Conservation (phyloP, 2,113 vertebrate species). For the Clupea harengus region DNA sequence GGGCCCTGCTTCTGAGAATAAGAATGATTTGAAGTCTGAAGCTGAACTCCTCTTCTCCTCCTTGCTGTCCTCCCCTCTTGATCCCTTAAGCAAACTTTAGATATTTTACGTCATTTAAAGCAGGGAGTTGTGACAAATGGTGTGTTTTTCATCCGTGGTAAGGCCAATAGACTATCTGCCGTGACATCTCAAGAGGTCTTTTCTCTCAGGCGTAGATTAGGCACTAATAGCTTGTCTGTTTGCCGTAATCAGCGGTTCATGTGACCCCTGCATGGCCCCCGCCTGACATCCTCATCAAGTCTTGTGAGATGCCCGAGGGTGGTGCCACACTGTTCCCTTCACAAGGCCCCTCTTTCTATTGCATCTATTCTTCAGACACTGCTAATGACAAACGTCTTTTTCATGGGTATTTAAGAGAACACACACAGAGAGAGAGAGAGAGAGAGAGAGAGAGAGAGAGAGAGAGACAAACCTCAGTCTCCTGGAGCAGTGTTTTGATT, state of each 20-base stretch:
- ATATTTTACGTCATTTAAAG: neutral
- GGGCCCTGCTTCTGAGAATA: neutral
- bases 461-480: neutral
- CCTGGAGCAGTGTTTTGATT: neutral
- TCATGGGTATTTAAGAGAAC: neutral
- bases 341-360: constrained; percentile 27
- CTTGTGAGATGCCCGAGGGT: constrained; percentile 24
- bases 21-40: neutral
- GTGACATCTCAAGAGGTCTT: neutral
- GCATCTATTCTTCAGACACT: neutral
- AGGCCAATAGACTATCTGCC: neutral
- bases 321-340: neutral
- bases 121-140: neutral
- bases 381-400: constrained; percentile 1
- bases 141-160: neutral
- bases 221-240: neutral
- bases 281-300: neutral
- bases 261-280: neutral
- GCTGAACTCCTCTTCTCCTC: neutral
- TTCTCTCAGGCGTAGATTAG: neutral
- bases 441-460: neutral
- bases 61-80: neutral
- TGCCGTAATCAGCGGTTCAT: constrained; percentile 27
- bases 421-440: neutral
- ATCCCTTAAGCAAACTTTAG: neutral